Evolutionary conservation across 2,113 vertebrate genomes (phyloP).

Genomic region (Nematolebias whitei): DNA sequence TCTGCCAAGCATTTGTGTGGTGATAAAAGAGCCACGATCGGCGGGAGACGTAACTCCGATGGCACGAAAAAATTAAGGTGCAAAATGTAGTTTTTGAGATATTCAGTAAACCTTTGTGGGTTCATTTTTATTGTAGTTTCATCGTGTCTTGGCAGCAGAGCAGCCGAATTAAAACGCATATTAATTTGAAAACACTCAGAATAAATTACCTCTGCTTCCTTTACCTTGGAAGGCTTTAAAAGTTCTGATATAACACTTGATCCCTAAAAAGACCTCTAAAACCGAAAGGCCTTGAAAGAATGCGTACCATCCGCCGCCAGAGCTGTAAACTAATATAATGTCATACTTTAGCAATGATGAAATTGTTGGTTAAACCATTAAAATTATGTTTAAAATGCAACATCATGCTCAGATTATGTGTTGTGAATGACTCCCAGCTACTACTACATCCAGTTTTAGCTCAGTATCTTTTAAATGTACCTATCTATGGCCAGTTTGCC

Average conservation of each 20-base stretch:
- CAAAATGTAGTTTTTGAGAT: neutral
- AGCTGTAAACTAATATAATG: too few relatives aligned
- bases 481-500: too few relatives aligned
- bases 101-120: neutral
- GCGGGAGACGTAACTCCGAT: conserved; percentile 26
- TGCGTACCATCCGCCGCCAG: too few relatives aligned
- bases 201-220: neutral
- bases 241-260: conserved; percentile 4
- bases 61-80: conserved; percentile 16
- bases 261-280: neutral
- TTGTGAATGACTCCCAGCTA: neutral
- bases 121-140: neutral
- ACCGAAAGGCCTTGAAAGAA: too few relatives aligned
- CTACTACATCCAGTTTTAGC: too few relatives aligned
- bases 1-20: conserved; percentile 62
- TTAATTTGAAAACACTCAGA: too few relatives aligned
- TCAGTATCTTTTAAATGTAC: too few relatives aligned
- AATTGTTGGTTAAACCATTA: too few relatives aligned
- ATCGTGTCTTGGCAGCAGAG: too few relatives aligned
- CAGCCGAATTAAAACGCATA: too few relatives aligned
- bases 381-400: too few relatives aligned
- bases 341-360: too few relatives aligned
- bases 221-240: neutral
- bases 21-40: conserved; percentile 50
- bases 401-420: neutral